phyloP scores from a whole-genome alignment of 2,888 invertebrate genomes.

The Ectemnius continuus region DNA sequence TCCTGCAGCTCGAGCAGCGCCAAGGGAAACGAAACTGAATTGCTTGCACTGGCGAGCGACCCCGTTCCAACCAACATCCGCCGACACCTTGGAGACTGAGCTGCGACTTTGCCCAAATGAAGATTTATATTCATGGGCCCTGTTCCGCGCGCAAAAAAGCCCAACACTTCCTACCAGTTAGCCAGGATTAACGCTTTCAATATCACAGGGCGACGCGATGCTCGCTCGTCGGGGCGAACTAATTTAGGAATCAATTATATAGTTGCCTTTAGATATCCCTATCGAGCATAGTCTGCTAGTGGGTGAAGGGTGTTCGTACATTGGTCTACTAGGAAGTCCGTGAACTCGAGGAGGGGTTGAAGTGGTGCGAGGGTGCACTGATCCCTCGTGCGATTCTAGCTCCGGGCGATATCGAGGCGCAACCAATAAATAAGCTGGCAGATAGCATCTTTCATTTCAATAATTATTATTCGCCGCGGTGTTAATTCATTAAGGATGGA shows the following conservation, averaged over 20 bases:
- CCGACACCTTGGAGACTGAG: conserved; percentile 24
- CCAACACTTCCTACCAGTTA: too few relatives aligned
- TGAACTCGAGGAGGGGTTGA: too few relatives aligned
- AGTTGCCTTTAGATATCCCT: conserved; percentile 65
- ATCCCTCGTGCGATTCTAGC: conserved; percentile 43
- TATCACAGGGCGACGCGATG: conserved; percentile 31
- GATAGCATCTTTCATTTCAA: conserved; percentile 75
- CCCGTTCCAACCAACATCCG: conserved; percentile 23
- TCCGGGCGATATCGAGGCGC: conserved; percentile 58
- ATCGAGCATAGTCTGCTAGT: conserved; percentile 54
- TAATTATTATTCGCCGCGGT: conserved; percentile 74
- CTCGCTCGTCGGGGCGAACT: conserved; percentile 58
- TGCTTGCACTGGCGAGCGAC: not conserved
- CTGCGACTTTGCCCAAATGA: not conserved
- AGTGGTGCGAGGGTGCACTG: not conserved
- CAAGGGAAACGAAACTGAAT: conserved; percentile 16
- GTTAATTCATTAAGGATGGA: conserved; percentile 76
- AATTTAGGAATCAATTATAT: conserved; percentile 74
- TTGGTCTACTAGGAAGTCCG: too few relatives aligned
- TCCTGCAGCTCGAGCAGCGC: conserved; percentile 5
- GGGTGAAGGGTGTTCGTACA: conserved; percentile 19
- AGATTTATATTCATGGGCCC: not conserved
- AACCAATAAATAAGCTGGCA: conserved; percentile 71
- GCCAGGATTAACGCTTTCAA: too few relatives aligned
- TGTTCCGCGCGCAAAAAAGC: not conserved